Percentiles rank a stretch among this genome's conserved stretches.
Conservation (phyloP, 2,113 vertebrate genomes). For the Periophthalmus modestus region DNA sequence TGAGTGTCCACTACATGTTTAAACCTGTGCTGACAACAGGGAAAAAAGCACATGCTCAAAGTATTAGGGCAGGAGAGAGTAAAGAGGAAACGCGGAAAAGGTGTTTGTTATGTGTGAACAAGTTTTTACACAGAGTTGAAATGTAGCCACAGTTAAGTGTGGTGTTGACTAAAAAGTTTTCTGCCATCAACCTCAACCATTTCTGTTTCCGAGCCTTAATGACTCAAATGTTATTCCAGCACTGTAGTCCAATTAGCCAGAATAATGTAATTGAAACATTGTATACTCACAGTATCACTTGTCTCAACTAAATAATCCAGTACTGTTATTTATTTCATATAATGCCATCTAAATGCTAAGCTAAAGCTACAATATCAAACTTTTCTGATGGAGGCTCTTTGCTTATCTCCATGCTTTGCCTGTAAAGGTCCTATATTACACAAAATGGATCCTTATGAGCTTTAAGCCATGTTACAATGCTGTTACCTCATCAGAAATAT, state of each 20-base stretch:
- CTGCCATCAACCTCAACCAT: neutral
- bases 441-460: too few relatives aligned
- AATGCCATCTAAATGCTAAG: neutral
- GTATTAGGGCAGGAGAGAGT: conserved; percentile 28
- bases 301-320: too few relatives aligned
- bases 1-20: neutral
- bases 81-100: conserved; percentile 29
- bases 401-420: too few relatives aligned
- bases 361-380: neutral
- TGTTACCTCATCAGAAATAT: too few relatives aligned
- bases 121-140: conserved; percentile 20
- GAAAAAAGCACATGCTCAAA: conserved; percentile 34
- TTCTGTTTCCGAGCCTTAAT: neutral
- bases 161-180: conserved; percentile 10
- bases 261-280: neutral
- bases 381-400: too few relatives aligned
- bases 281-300: neutral
- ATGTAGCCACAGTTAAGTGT: conserved; percentile 11
- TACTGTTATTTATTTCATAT: too few relatives aligned
- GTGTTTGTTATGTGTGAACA: conserved; percentile 16
- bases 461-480: too few relatives aligned
- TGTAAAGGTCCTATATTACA: too few relatives aligned
- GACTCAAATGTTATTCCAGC: neutral
- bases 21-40: conserved; percentile 11
- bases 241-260: neutral